Percentiles rank a stretch among this genome's conserved stretches.
phyloP scores from a whole-genome alignment of 2,113 vertebrate genomes.

The Pseudopodoces humilis region DNA sequence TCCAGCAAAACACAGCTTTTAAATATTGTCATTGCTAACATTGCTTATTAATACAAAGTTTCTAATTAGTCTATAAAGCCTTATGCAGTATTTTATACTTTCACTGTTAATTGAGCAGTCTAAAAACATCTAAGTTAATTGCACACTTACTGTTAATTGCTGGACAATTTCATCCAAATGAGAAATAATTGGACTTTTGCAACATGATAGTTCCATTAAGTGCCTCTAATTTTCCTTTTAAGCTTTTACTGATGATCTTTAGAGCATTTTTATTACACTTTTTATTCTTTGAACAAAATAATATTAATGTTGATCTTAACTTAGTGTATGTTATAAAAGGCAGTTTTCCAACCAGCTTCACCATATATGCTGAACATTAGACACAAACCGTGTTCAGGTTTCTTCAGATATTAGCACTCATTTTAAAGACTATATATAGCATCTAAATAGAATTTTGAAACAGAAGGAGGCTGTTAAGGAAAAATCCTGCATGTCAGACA shows the following conservation, averaged over 20 bases:
- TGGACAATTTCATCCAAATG: constrained; percentile 16
- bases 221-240: constrained; percentile 8
- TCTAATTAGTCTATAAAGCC: background rate
- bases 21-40: background rate
- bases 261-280: background rate
- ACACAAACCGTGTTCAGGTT: background rate
- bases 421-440: background rate
- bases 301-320: background rate
- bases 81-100: background rate
- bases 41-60: background rate
- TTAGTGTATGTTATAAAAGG: background rate
- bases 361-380: background rate
- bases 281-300: background rate
- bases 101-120: background rate
- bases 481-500: background rate
- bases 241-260: background rate
- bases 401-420: background rate
- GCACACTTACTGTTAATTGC: constrained; percentile 13
- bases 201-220: background rate
- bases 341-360: background rate
- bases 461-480: background rate
- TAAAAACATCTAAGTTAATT: background rate
- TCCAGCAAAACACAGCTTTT: background rate
- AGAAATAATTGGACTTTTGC: background rate
- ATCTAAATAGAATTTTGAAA: background rate